Conservation (phyloP, 2,888 invertebrate species). For the Leptogaster cylindrica region DNA sequence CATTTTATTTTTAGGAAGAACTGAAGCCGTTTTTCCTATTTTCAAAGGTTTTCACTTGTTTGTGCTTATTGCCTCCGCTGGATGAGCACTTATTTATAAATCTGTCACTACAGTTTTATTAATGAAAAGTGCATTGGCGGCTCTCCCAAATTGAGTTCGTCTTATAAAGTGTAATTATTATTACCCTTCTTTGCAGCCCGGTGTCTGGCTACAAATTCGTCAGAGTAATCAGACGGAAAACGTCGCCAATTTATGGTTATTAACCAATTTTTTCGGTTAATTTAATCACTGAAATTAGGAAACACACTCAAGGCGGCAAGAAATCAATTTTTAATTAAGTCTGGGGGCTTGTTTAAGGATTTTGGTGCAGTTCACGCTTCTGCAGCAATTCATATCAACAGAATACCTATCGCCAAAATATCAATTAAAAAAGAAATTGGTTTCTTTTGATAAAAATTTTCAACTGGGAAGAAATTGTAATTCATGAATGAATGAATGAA, state of each 20-base stretch:
- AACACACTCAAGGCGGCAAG: too few species aligned
- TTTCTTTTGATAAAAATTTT: too few species aligned
- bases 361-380: too few species aligned
- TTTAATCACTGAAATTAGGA: constrained; percentile 4
- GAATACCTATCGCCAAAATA: too few species aligned
- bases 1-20: constrained; percentile 26
- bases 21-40: constrained; percentile 22
- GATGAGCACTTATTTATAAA: constrained; percentile 26
- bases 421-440: too few species aligned
- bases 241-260: constrained; percentile 10
- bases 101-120: constrained; percentile 27
- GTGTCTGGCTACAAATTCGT: not conserved
- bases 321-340: too few species aligned
- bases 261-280: constrained; percentile 5
- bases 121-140: constrained; percentile 17
- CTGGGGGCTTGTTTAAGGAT: too few species aligned
- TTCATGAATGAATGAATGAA: too few species aligned
- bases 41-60: constrained; percentile 19
- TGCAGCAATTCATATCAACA: too few species aligned
- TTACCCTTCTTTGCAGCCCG: constrained; percentile 1
- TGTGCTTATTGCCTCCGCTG: constrained; percentile 11
- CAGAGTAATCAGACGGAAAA: constrained; percentile 10
- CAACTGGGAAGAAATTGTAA: too few species aligned
- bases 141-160: constrained; percentile 21
- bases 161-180: constrained; percentile 15